Evolutionary conservation across 2,797 vertebrate species (phyloP).

Genomic region (Pseudotriccus pelzelni): DNA sequence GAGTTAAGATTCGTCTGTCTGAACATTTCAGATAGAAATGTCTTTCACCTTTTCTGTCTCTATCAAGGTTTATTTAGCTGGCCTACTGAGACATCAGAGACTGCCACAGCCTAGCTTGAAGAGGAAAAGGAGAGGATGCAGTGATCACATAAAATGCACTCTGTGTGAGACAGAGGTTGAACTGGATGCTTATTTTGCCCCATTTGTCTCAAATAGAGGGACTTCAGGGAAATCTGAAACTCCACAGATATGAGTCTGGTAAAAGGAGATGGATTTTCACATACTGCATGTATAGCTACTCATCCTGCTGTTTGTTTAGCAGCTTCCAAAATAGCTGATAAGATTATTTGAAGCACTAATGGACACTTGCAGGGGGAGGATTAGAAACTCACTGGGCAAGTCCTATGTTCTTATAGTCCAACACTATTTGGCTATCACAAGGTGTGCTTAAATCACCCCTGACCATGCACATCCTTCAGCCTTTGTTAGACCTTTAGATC

Average conservation of each 20-base stretch:
- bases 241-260: background rate
- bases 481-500: background rate
- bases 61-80: background rate
- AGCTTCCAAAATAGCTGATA: background rate
- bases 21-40: background rate
- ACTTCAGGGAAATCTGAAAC: background rate
- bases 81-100: background rate
- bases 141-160: background rate
- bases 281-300: background rate
- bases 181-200: background rate
- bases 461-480: background rate
- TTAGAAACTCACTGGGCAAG: background rate
- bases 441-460: fast-evolving
- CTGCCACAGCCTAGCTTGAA: background rate
- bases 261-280: background rate
- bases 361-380: background rate
- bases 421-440: background rate
- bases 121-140: background rate
- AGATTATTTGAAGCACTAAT: background rate
- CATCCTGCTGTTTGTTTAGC: background rate
- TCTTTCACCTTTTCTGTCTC: background rate
- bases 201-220: background rate
- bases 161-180: background rate
- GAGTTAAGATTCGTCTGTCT: background rate
- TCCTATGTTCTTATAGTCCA: background rate